These are phyloP conservation scores for Drosophila simulans DNA, from an alignment of 1,140 invertebrate genomes.

Conservation along the genomic window DNA sequence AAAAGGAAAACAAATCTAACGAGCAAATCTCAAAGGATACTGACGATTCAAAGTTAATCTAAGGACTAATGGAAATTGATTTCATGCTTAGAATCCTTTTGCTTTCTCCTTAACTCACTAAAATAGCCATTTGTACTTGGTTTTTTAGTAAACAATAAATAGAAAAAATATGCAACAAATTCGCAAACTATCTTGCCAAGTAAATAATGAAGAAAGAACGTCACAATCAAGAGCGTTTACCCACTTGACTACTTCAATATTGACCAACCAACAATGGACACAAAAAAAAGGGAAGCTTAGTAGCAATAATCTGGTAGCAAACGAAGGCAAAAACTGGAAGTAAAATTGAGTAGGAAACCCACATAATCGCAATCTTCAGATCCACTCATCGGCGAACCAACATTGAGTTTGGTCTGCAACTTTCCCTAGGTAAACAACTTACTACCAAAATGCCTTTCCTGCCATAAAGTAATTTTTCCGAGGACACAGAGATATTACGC, in stretches of 20 bases:
- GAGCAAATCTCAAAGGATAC: conserved; percentile 26
- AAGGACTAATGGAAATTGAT: conserved; percentile 74
- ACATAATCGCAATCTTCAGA: conserved; percentile 7
- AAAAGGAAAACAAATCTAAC: conserved; percentile 34
- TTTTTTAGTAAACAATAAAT: not conserved
- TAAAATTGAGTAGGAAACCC: not conserved
- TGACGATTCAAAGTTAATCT: conserved; percentile 41
- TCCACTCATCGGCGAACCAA: conserved; percentile 15
- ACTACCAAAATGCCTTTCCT: conserved; percentile 11
- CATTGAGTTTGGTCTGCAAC: conserved; percentile 41
- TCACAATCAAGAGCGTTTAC: conserved; percentile 12
- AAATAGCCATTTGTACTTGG: too few relatives aligned
- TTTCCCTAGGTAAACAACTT: conserved; percentile 35
- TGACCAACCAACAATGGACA: conserved; percentile 22
- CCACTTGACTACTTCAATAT: conserved; percentile 62
- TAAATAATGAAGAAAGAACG: conserved; percentile 10
- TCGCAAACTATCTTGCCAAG: not conserved
- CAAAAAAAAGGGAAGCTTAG: not conserved
- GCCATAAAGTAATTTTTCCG: conserved; percentile 18
- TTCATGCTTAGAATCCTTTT: conserved; percentile 10
- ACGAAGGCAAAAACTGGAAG: not conserved
- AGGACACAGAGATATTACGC: conserved; percentile 14
- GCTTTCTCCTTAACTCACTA: too few relatives aligned
- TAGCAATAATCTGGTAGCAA: conserved; percentile 26
- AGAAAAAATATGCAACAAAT: not conserved